A percentile compares a stretch with the other conserved stretches of the same genome.
These are phyloP conservation scores for Phrynocephalus vlangalii DNA, from an alignment of 2,797 vertebrate species.

Conservation along the genomic window DNA sequence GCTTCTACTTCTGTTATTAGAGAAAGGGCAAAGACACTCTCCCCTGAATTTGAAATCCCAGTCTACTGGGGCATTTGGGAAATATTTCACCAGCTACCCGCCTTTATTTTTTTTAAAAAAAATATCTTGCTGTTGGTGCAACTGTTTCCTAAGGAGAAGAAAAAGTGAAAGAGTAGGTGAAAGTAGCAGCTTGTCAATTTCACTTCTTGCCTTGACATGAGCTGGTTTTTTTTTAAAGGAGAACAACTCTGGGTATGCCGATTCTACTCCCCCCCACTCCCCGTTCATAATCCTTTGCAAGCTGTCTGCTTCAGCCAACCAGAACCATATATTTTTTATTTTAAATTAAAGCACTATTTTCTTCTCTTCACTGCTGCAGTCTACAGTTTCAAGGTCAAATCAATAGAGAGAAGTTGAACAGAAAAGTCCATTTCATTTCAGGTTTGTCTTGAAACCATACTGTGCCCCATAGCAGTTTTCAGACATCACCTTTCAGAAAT, in stretches of 20 bases:
- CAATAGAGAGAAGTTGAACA: background rate
- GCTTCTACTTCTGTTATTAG: too few species aligned
- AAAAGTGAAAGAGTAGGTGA: background rate
- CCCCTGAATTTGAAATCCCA: background rate
- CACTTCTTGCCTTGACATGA: background rate
- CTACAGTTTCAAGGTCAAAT: background rate
- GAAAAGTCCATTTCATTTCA: background rate
- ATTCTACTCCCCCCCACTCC: background rate
- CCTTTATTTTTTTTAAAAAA: background rate
- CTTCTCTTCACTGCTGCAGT: background rate
- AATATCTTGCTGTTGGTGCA: too few species aligned
- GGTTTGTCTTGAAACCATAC: background rate
- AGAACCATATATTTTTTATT: background rate
- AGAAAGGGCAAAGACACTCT: background rate
- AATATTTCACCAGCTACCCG: background rate
- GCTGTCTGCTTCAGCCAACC: background rate
- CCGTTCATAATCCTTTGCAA: background rate
- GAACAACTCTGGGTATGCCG: background rate
- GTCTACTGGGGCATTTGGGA: background rate
- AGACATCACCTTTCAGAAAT: background rate
- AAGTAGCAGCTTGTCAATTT: background rate
- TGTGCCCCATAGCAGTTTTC: background rate
- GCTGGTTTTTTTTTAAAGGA: background rate
- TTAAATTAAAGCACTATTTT: background rate
- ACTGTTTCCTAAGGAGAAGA: background rate